Evolutionary conservation across 2,888 invertebrate species (phyloP).

Genomic region (Clistopyga incitator): DNA sequence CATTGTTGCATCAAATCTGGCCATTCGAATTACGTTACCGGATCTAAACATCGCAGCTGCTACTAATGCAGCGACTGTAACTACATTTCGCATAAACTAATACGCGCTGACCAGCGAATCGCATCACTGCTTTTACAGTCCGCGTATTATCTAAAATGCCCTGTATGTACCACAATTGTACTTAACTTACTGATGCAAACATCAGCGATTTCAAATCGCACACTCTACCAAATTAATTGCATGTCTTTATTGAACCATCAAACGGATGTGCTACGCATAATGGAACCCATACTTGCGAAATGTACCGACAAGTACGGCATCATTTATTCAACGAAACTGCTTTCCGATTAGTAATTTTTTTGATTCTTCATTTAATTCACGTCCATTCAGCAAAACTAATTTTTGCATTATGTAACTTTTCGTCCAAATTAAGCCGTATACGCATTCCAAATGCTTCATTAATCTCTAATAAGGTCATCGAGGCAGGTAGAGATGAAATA

Average conservation of each 20-base stretch:
- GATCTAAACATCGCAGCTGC: slow-evolving; percentile 56
- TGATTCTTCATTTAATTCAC: no score
- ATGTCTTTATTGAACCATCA: neutral
- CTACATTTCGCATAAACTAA: slow-evolving; percentile 57
- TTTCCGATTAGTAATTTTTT: neutral
- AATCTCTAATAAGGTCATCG: no score
- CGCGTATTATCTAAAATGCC: slow-evolving; percentile 34
- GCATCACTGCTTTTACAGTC: slow-evolving; percentile 47
- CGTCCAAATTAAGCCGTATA: no score
- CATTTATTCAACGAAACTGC: neutral
- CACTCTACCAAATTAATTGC: slow-evolving; percentile 33
- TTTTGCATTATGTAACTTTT: no score
- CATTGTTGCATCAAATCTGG: slow-evolving; percentile 20
- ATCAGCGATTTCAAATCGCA: slow-evolving; percentile 42
- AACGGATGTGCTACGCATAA: neutral
- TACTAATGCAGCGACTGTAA: slow-evolving; percentile 48
- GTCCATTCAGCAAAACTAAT: neutral
- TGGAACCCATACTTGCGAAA: neutral
- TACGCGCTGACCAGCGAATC: slow-evolving; percentile 47
- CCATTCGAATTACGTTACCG: slow-evolving; percentile 54
- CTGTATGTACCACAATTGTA: slow-evolving; percentile 17
- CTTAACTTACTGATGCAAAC: slow-evolving; percentile 43
- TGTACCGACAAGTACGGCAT: neutral
- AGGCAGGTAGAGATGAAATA: no score
- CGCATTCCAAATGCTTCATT: no score